Percentiles rank a stretch among this genome's conserved stretches.
These are phyloP conservation scores for Calameuta pallipes DNA, from an alignment of 2,888 invertebrate species.

Conservation along the genomic window DNA sequence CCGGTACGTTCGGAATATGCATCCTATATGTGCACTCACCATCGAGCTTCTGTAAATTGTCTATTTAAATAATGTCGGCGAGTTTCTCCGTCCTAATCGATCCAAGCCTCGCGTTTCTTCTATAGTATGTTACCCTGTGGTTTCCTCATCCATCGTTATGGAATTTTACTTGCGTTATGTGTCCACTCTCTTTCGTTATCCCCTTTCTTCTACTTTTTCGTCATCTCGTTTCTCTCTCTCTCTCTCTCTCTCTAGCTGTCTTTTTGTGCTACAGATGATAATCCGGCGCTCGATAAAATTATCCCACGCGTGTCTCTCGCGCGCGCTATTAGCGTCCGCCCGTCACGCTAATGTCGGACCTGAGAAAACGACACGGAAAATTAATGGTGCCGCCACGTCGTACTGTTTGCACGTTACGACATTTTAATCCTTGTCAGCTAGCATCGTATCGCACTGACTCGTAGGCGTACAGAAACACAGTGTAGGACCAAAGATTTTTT, in stretches of 20 bases:
- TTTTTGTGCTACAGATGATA: background rate
- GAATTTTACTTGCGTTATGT: background rate
- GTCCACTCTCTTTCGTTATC: background rate
- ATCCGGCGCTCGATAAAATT: background rate
- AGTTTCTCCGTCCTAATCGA: background rate
- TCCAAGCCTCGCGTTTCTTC: background rate
- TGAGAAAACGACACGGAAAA: conserved; percentile 27
- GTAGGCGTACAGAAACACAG: conserved; percentile 25
- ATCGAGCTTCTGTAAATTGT: conserved; percentile 37
- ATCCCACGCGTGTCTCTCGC: background rate
- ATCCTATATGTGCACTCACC: conserved; percentile 23
- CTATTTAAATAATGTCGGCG: conserved; percentile 45
- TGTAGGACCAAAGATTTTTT: background rate
- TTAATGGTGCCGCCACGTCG: conserved; percentile 40
- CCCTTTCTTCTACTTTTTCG: background rate
- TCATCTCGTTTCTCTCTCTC: no score
- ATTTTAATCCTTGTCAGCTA: conserved; percentile 45
- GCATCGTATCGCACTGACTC: conserved; percentile 35
- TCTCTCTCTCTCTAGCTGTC: background rate
- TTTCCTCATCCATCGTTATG: background rate
- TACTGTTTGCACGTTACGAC: conserved; percentile 40
- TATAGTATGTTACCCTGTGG: background rate
- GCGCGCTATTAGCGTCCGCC: background rate
- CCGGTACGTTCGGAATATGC: conserved; percentile 17
- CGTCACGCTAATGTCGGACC: background rate